Conservation (phyloP, 2,113 vertebrate genomes). For the Anhinga anhinga region DNA sequence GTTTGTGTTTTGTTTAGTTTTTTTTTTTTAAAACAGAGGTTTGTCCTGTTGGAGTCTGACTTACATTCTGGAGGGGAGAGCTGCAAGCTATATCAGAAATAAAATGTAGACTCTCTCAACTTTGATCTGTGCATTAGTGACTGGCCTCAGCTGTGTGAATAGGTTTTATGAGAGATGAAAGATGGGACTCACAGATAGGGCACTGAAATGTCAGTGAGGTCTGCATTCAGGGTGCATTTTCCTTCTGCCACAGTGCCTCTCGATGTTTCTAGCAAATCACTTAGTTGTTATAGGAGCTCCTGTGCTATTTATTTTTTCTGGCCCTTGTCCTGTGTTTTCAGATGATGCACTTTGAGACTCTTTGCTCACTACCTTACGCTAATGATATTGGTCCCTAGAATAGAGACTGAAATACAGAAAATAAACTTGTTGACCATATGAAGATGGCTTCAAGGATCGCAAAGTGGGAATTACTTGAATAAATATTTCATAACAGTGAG, state of each 20-base stretch:
- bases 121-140: neutral
- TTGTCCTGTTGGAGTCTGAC: neutral
- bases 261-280: neutral
- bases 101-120: neutral
- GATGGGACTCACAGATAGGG: accelerated
- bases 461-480: neutral
- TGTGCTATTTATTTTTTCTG: neutral
- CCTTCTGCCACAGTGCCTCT: neutral
- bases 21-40: too few species aligned
- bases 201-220: neutral
- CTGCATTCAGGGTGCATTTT: neutral
- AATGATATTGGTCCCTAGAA: neutral
- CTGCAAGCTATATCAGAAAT: neutral
- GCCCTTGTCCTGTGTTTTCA: neutral
- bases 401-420: neutral
- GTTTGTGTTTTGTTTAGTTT: too few species aligned
- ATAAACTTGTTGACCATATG: neutral
- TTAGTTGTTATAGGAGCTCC: neutral
- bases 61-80: neutral
- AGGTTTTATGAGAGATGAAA: neutral
- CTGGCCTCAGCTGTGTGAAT: neutral
- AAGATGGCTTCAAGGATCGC: neutral
- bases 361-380: neutral
- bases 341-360: neutral
- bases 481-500: neutral